Conservation (phyloP, 2,113 vertebrate genomes). For the Pituophis catenifer region DNA sequence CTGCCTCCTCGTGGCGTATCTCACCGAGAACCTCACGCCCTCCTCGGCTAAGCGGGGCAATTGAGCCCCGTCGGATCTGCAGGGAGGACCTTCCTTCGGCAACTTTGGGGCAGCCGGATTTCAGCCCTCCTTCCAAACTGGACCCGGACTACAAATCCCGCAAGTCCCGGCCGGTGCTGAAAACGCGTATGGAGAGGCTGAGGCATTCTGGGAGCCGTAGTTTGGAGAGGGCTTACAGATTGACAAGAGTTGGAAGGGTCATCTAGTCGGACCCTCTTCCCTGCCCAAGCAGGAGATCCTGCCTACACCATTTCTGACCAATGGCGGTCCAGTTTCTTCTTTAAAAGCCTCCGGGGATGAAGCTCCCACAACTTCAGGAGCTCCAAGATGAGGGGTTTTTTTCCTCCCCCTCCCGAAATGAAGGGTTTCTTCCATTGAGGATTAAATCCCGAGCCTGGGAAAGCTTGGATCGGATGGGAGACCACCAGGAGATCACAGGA, state of each 20-base stretch:
- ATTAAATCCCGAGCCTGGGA: too few relatives aligned
- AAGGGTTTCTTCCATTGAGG: background rate
- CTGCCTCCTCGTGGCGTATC: slow-evolving; percentile 94
- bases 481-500: background rate
- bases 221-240: background rate
- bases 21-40: slow-evolving; percentile 93
- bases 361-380: too few relatives aligned
- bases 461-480: background rate
- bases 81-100: background rate
- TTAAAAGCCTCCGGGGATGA: too few relatives aligned
- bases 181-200: background rate
- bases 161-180: background rate
- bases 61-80: background rate
- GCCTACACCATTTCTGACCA: too few relatives aligned
- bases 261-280: too few relatives aligned
- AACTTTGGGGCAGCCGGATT: background rate
- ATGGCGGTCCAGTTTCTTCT: too few relatives aligned
- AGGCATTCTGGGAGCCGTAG: background rate
- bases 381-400: too few relatives aligned
- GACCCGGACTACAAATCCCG: background rate
- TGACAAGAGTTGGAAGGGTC: too few relatives aligned
- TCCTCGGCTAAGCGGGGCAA: slow-evolving; percentile 22
- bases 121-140: background rate
- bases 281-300: too few relatives aligned
- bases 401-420: fast-evolving